A percentile compares a stretch with the other conserved stretches of the same genome.
Conservation (phyloP, 2,888 invertebrate species). For the Parelbella ahira region DNA sequence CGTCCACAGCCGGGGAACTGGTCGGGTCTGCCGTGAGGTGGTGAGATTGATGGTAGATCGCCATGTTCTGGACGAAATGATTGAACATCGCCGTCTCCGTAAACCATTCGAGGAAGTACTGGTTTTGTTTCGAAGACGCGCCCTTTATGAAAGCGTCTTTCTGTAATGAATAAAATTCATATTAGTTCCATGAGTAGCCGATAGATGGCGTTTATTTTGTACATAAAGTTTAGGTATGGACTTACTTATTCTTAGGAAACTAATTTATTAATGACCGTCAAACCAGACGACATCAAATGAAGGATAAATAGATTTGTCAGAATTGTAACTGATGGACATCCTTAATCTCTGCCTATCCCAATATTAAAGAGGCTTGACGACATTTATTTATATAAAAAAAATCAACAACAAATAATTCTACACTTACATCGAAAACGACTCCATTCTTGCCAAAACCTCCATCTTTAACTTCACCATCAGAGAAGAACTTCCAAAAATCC, state of each 20-base stretch:
- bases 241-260: too few species aligned
- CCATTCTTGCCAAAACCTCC: conserved; percentile 54
- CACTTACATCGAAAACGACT: conserved; percentile 66
- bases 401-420: too few species aligned
- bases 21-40: conserved; percentile 27
- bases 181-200: too few species aligned
- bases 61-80: conserved; percentile 83
- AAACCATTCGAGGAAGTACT: conserved; percentile 92
- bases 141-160: conserved; percentile 86
- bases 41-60: conserved; percentile 37
- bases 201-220: too few species aligned
- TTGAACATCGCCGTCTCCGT: conserved; percentile 93
- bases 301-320: too few species aligned
- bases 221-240: too few species aligned
- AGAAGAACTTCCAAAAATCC: conserved; percentile 83
- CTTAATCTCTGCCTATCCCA: too few species aligned
- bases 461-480: conserved; percentile 47
- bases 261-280: too few species aligned
- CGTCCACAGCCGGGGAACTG: conserved; percentile 23
- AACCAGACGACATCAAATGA: too few species aligned
- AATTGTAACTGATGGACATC: too few species aligned
- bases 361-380: too few species aligned
- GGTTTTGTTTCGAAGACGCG: conserved; percentile 82
- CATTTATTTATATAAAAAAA: too few species aligned
- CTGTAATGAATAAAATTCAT: conserved; percentile 77